Base-by-base conservation (phyloP, 2,113 vertebrate species). In the Prionailurus viverrinus region DNA sequence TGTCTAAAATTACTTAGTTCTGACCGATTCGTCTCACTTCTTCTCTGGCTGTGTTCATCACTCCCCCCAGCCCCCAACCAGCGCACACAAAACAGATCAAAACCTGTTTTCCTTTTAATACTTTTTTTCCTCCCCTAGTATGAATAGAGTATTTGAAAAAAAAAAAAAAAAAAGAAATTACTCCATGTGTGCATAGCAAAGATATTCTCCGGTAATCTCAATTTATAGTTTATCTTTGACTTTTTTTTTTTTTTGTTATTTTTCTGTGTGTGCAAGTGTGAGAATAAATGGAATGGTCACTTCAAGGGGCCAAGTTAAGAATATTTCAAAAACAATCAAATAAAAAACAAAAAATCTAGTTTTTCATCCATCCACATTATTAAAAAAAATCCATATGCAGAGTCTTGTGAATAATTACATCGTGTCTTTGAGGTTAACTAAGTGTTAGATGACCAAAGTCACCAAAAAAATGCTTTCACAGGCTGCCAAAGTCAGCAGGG, bases 341-440 rank as follows among this genome's bases (percentile, higher is more conserved):
- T 58, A 68, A 96, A 71, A 93, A 74, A 45, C 25, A 3, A 78
- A 91, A 81, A 55, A 33, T n/a, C 21, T 80, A 73, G 36, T 84
- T 94, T 93, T 73, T 25, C 4, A 55, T 36, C 25, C n/a, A 88
- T 95, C 31, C 31, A 81, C 45, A 63, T 92, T 87, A 85, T 25
- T 82, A 39, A n/a, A 81, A 92, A 94, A 92, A 85, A 84, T 48
- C 48, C 45, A 92, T 48, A 86, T n/a, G 21, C 89, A 91, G 39
- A 95, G 51, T 83, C 68, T 87, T 95, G 89, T 94, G 78, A 95
- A 41, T 96, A 97, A 97, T 96, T 96, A 97, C 63, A 69, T 89
- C 12, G 3, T 65, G 89, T 94, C 90, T 97, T 63, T 18, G 25
- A 97, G 76, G 92, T 97, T 94, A 92, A 96, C 94, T 92, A 96